Evolutionary conservation across 92 coral and sea anemone species (phyloP).

Genomic region (Zoanthus sansibaricus): DNA sequence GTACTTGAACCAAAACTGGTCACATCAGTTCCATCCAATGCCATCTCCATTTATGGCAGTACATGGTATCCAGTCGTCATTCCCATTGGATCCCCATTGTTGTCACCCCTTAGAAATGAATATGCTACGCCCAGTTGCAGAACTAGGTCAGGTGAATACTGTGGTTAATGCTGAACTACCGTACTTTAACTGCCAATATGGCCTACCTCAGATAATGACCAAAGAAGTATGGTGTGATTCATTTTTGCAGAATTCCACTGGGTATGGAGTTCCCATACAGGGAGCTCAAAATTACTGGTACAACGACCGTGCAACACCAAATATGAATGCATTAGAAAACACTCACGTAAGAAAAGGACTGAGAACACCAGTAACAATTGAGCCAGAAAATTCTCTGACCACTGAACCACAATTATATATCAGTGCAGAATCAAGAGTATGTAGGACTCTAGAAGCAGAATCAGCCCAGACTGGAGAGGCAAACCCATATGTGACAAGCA

Average conservation of each 20-base stretch:
- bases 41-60: background rate
- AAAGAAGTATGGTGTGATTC: background rate
- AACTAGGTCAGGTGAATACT: background rate
- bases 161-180: background rate
- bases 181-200: background rate
- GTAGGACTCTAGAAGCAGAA: too few species aligned
- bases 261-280: background rate
- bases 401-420: too few species aligned
- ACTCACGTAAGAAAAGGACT: too few species aligned
- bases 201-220: background rate
- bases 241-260: background rate
- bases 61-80: background rate
- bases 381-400: too few species aligned
- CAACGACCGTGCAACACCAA: background rate
- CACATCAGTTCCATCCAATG: background rate
- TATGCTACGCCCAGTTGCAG: background rate
- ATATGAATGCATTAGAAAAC: too few species aligned
- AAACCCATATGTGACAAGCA: too few species aligned
- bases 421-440: too few species aligned
- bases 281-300: background rate
- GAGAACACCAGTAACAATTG: too few species aligned
- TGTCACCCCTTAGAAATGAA: background rate
- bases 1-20: background rate
- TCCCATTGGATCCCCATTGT: background rate
- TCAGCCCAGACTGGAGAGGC: too few species aligned